Percentiles rank a stretch among this genome's conserved stretches.
These are phyloP conservation scores for Laspeyria flexula DNA, from an alignment of 2,888 invertebrate species.

Conservation along the genomic window DNA sequence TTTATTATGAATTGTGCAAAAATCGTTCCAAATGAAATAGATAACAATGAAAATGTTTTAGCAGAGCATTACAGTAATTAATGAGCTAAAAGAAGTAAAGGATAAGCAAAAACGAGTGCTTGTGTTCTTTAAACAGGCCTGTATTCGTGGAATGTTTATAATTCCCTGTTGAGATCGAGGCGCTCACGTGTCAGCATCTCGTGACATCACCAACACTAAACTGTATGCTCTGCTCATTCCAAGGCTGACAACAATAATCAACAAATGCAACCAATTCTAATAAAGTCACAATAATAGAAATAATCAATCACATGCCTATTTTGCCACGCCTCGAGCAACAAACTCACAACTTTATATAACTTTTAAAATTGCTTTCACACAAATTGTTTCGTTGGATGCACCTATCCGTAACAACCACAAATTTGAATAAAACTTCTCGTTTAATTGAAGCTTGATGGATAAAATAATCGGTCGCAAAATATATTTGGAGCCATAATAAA, in stretches of 20 bases:
- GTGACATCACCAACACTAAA: conserved; percentile 53
- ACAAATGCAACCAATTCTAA: conserved; percentile 42
- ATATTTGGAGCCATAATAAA: conserved; percentile 43
- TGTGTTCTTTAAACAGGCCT: conserved; percentile 8
- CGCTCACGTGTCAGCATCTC: conserved; percentile 53
- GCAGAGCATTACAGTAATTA: neutral
- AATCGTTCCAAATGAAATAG: too few relatives aligned
- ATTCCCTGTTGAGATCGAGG: conserved; percentile 17
- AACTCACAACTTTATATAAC: conserved; percentile 17
- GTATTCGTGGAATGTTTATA: conserved; percentile 22
- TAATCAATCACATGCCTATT: conserved; percentile 45
- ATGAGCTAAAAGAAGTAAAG: conserved; percentile 10
- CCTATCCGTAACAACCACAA: conserved; percentile 1
- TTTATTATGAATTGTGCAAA: too few relatives aligned
- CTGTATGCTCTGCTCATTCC: conserved; percentile 43
- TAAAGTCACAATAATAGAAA: conserved; percentile 43
- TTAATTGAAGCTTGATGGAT: conserved; percentile 57
- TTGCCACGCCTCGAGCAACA: conserved; percentile 19
- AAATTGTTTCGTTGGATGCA: conserved; percentile 12
- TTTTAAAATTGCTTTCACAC: conserved; percentile 13
- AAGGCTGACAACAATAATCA: conserved; percentile 53
- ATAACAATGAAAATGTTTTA: conserved; percentile 4
- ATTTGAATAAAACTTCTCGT: conserved; percentile 33
- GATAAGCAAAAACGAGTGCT: neutral
- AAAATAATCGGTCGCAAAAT: conserved; percentile 48